Base-by-base conservation (phyloP, 2,888 invertebrate genomes). In the Nezara viridula region DNA sequence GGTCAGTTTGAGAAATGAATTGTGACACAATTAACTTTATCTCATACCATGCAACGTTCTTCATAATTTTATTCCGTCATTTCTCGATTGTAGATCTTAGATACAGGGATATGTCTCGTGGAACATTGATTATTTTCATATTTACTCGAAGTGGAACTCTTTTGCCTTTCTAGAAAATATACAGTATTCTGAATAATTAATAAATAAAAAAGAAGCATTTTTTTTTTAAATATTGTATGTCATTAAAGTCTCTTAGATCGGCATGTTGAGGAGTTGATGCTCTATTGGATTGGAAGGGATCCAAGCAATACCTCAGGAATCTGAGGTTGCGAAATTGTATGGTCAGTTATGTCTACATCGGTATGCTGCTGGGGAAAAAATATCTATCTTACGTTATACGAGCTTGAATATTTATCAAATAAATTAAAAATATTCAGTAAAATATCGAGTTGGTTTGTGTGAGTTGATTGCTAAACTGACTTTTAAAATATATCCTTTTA, bases 261-360 rank as follows among this genome's bases (percentile, higher is more conserved):
- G 66, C 37, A 73, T 73, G 66, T 21, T 37, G 37, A 19, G 21
- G 16, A 60, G 27, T 60, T 4, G 27, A 60, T 12, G 27, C 27
- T 55, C 7, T n/a, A n/a, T 55, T n/a, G 55, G n/a, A 60, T 32
- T 73, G 32, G 66, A 73, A 73, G 32, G 66, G 16, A 73, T 73
- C 66, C 3, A 73, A 0, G 66, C 66, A 37, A 73, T 73, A 73
- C 66, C 66, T 73, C 66, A 73, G 66, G 66, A 73, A 73, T 73
- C 37, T 73, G 66, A 73, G 37, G 66, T 73, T 73, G 66, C 66
- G 66, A 73, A 73, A 73, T 73, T 73, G 19, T 73, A 73, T 37
- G 32, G 66, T 37, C 66, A 73, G 66, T 73, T 73, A 73, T 73
- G 66, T 73, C 66, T 73, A 37, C 66, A 73, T 73, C 66, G 66